Evolutionary conservation across 2,113 vertebrate species (phyloP), one percentile per base, ranked within the genome.

Genomic region (Bufo bufo): DNA sequence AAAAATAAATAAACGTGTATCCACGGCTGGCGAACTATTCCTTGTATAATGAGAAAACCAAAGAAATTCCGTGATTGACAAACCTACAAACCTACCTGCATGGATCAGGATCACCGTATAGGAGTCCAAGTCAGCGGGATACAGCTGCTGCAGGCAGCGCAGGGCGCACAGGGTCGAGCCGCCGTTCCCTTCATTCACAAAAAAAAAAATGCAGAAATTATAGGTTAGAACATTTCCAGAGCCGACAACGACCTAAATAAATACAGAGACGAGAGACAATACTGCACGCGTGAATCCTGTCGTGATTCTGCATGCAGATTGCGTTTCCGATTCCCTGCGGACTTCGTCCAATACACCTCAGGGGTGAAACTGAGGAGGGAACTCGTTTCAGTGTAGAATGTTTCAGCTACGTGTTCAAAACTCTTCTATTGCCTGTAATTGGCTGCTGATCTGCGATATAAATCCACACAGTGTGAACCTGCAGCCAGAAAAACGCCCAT

Each of bases 111-210:
- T 91, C 86, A 98, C 90, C 83, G 88, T 95, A 90, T 97, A 91
- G 82, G 89, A 93, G 87, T 92, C 86, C 94, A 98, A 94, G 66
- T 92, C 63, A 72, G 95, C 93, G 85, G 95, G 96, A 89, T 96
- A 98, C 6, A 95, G 86, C 20, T 95, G 93, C 87, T 93, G 92
- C 87, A 99, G 92, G 89, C 91, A 91, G 71, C 47, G 94, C 84
- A 99, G 95, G 13, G 93, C 93, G 9, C 93, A 94, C 69, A 99
- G 94, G 0, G 97, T 98, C 14, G 98, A 98, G 82, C 98, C 98
- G 87, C 98, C 98, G 77, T 99, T 99, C 87, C 98, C 98, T 99
- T 89, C 50, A 91, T 91, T 90, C 33, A 0, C 75, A 85, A 77
- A 78, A 80, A 61, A 61, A 63, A 87, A 89, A 52, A 17, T n/a